Base-by-base conservation (phyloP, 2,797 vertebrate genomes). In the Selene dorsalis region DNA sequence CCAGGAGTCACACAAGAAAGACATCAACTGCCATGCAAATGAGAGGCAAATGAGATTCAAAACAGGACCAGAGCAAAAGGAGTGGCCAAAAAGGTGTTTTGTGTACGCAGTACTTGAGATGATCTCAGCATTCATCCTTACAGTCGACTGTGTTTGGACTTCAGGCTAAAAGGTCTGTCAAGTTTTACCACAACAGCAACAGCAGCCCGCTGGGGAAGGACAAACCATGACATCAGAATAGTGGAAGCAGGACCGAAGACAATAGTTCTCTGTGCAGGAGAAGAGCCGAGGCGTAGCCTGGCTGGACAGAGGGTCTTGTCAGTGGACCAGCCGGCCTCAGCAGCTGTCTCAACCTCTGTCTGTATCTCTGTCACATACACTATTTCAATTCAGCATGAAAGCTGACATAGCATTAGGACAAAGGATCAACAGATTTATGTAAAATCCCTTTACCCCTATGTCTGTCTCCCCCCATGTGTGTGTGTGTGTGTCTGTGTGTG, bases 11-110 rank as follows among this genome's bases (percentile, higher is more conserved):
- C 68, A 82, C 69, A 89, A 87, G 75, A 90, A 86, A 84, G 86
- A 61, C 88, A 82, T 93, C 92, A 95, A 95, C 94, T 95, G 94
- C 94, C 95, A 95, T 91, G 91, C 92, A 95, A 95, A 95, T 92
- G 66, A 81, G 66, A 93, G 50, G 83, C 88, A 95, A 95, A 95
- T 94, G 0, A 70, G 8, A 94, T 93, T 91, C 92, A 94, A 94
- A 95, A 60, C 13, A 69, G 67, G 57, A 3, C 17, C 0, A 6
- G 28, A 67, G 84, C 66, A 55, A 55, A 66, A 83, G 73, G 83
- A 53, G 48, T 64, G 75, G 70, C 72, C 28, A 65, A 48, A 82
- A 43, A 73, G 70, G 67, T 60, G 59, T 75, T 76, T 75, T 84
- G 35, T 79, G 57, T 32, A 20, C 45, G 22, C 4, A 3, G 22